These are phyloP conservation scores for Glareola pratincola DNA, from an alignment of 2,113 vertebrate species.

Conservation along the genomic window DNA sequence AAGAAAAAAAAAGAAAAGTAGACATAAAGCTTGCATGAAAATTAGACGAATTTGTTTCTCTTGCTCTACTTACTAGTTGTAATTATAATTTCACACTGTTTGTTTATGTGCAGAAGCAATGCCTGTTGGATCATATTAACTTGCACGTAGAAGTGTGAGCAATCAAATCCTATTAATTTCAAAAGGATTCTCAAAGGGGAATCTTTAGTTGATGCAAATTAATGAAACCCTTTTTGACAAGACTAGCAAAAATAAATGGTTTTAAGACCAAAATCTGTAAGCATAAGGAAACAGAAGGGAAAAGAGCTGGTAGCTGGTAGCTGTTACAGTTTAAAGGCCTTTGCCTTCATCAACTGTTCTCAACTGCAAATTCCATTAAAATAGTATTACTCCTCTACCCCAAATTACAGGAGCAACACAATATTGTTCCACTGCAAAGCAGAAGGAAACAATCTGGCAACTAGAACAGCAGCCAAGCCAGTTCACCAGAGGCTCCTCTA, in stretches of 20 bases:
- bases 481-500: background rate
- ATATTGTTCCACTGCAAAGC: background rate
- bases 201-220: slow-evolving; percentile 13
- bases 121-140: slow-evolving; percentile 43
- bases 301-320: background rate
- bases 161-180: slow-evolving; percentile 58
- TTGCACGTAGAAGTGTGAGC: slow-evolving; percentile 11
- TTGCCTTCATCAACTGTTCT: background rate
- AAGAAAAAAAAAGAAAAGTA: background rate
- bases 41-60: slow-evolving; percentile 2
- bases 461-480: background rate
- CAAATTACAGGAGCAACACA: background rate
- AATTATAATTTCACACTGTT: slow-evolving; percentile 60
- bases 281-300: background rate
- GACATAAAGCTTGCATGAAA: slow-evolving; percentile 10
- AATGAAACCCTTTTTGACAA: slow-evolving; percentile 44
- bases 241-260: background rate
- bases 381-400: background rate
- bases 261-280: background rate
- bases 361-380: background rate
- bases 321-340: background rate
- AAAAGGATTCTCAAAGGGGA: slow-evolving; percentile 27
- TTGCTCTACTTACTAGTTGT: slow-evolving; percentile 36
- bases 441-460: background rate
- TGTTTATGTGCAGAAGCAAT: slow-evolving; percentile 36